Evolutionary conservation across 2,113 vertebrate species (phyloP), one percentile per base, ranked within the genome.

Genomic region (Morphnarchus princeps): DNA sequence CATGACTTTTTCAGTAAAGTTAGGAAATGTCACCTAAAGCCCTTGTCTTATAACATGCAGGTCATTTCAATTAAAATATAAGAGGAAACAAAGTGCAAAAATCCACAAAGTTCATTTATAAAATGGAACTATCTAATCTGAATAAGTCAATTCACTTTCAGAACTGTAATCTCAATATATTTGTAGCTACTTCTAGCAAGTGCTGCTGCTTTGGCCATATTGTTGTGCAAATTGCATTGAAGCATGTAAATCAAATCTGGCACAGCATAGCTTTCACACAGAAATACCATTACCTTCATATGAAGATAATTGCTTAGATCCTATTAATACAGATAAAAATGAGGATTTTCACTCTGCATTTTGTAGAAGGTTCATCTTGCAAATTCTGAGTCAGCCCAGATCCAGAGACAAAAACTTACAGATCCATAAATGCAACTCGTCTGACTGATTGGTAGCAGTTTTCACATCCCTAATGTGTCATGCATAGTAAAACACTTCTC

Each of bases 231-330:
- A 77, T 26, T 63, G 2, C 16, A n/a, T 34, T 59, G 43, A 77
- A 78, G 10, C 2, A 3, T 2, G 0, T 50, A 42, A 65, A 6
- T 38, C 29, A 84, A 65, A 57, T 32, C 32, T 61, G 7, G 0
- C 19, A 47, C 26, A 58, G 6, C 13, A 52, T 6, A 58, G 25
- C 9, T 89, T 83, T 43, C 29, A 55, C 34, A 14, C 5, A 42
- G 25, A 54, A 77, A 86, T 45, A 10, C 2, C 1, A 3, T 45
- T 6, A 40, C 5, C 3, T 29, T 91, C 28, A 55, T 25, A 50
- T 32, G 15, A 76, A 34, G 1, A 31, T 4, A 83, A 83, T 24
- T n/a, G 8, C 2, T 69, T 57, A 81, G 50, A 57, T 81, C 3
- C 8, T 77, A 9, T 38, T 73, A 71, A 42, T 45, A 31, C 4